phyloP scores from a whole-genome alignment of 2,888 invertebrate species.

The Cosmia trapezina region DNA sequence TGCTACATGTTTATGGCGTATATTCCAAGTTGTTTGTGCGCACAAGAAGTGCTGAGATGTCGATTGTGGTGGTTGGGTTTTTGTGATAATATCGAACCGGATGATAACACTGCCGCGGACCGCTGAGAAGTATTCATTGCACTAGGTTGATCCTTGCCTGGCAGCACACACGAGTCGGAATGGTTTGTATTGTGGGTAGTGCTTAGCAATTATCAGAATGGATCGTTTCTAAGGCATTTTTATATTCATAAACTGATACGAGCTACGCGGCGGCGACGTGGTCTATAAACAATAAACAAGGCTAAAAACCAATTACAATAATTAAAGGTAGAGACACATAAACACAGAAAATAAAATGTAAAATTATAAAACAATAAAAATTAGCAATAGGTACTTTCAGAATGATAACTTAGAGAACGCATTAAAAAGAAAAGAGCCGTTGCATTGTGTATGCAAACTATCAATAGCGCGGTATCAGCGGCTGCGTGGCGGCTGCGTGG shows the following conservation, averaged over 20 bases:
- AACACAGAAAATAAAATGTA: too few species aligned
- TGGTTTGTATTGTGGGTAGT: conserved; percentile 3
- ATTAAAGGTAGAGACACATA: too few species aligned
- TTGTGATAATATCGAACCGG: conserved; percentile 42
- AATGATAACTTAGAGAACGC: not conserved
- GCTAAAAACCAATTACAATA: too few species aligned
- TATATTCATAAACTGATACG: too few species aligned
- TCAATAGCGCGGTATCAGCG: conserved; percentile 15
- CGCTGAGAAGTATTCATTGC: conserved; percentile 26
- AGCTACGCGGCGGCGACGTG: too few species aligned
- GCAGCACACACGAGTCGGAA: not conserved
- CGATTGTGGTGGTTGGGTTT: conserved; percentile 29
- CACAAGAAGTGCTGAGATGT: conserved; percentile 38
- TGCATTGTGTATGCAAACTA: conserved; percentile 20
- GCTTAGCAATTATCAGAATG: not conserved
- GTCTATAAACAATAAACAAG: conserved; percentile 5
- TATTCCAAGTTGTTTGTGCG: conserved; percentile 28
- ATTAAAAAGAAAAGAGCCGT: conserved; percentile 16
- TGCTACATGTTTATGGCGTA: conserved; percentile 52
- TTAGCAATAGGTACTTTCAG: too few species aligned
- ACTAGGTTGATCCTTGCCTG: conserved; percentile 13
- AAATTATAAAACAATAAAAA: too few species aligned
- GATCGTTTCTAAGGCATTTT: not conserved
- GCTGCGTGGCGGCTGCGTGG: conserved; percentile 11
- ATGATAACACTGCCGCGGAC: conserved; percentile 14